Percentiles rank a stretch among this genome's conserved stretches.
Evolutionary conservation across 2,113 vertebrate species (phyloP).

Genomic region (Brienomyrus brachyistius): DNA sequence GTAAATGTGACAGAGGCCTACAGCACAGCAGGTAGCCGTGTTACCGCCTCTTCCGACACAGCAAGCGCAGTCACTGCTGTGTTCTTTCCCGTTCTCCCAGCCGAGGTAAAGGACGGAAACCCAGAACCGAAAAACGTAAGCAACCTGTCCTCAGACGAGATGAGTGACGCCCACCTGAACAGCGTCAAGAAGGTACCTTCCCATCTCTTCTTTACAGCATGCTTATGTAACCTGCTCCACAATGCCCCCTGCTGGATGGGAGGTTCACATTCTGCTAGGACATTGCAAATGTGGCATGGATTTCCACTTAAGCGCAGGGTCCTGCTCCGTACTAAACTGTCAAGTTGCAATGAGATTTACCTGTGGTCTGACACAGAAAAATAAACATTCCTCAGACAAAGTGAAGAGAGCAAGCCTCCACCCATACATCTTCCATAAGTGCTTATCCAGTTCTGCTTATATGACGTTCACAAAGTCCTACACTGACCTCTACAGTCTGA

Average conservation of each 20-base stretch:
- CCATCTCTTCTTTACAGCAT: not conserved
- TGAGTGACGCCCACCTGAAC: constrained; percentile 68
- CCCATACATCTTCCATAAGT: not conserved
- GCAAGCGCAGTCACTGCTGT: not conserved
- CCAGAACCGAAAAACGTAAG: constrained; percentile 79
- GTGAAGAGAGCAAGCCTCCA: not conserved
- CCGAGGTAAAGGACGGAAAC: constrained; percentile 82
- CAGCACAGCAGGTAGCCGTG: not conserved
- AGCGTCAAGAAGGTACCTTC: constrained; percentile 80
- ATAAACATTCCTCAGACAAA: not conserved
- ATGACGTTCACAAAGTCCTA: not conserved
- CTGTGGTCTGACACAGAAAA: not conserved
- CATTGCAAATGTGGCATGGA: not conserved
- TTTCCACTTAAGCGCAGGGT: not conserved
- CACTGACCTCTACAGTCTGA: not conserved
- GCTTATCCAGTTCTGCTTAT: not conserved
- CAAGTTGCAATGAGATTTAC: not conserved
- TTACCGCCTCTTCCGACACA: not conserved
- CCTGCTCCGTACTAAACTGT: not conserved
- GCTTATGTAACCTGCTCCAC: not conserved
- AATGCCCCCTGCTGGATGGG: not conserved
- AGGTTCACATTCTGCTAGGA: not conserved
- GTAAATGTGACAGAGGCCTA: not conserved
- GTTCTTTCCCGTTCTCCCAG: constrained; percentile 28
- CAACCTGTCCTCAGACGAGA: constrained; percentile 74